Evolutionary conservation across 2,113 vertebrate genomes (phyloP), one percentile per base, ranked within the genome.

Genomic region (Gopherus evgoodei): DNA sequence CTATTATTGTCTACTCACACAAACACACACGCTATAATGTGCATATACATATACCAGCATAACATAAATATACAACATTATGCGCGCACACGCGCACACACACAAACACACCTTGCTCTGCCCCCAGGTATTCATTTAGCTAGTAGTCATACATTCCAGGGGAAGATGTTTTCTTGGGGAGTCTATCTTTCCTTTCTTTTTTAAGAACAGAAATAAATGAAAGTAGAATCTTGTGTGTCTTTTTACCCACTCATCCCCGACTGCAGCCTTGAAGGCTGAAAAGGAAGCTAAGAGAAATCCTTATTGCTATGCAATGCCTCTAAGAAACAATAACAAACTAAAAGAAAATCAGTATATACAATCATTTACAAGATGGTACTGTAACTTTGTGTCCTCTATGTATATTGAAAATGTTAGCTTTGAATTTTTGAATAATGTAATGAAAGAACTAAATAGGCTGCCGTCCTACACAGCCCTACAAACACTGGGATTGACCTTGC

Each of bases 261-360:
- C 27, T 56, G 59, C 59, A 85, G 86, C 84, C 81, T 78, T 54
- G 47, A 56, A 0, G 79, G 78, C 57, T 88, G 80, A 83, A 81
- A 95, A 91, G 65, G 35, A 91, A 95, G 86, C 21, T 21, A 53
- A 69, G 86, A 84, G 83, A 62, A 95, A 85, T 76, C 76, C 54
- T 87, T 50, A 89, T 54, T 29, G 12, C 35, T n/a, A 1, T 4
- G 5, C 42, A 54, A 65, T 75, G 75, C 2, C 50, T 19, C 16
- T 3, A 7, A 54, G 83, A 65, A 24, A 56, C 1, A 38, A 75
- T 49, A 80, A 44, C 57, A 65, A 88, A 53, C 84, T 2, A 79
- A 29, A 91, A 89, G 65, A n/a, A 76, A 44, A 35, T 19, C 49
- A 22, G 52, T 86, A 86, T 50, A 52, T 0, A 0, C 24, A 69